Base-by-base conservation (phyloP, 2,113 vertebrate genomes). In the Lota lota region DNA sequence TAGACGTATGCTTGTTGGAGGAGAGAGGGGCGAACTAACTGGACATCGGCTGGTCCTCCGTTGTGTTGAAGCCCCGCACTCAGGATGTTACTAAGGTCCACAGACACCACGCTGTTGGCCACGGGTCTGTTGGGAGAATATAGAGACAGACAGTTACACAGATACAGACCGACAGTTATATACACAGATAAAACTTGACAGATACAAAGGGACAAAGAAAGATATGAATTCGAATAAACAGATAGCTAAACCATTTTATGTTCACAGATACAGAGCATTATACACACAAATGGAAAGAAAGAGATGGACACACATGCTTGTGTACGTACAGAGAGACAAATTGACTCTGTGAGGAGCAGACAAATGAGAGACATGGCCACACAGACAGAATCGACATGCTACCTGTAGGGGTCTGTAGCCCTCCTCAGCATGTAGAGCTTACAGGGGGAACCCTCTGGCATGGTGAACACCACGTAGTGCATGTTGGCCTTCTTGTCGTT, bases 391-490 rank as follows among this genome's bases (percentile, higher is more conserved):
- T 68, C 56, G 73, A 74, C 85, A 47, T 47, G 40, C 40, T 83
- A 98, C 97, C 94, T 94, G 82, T 93, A 91, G 65, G 93, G 93
- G 80, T 98, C 95, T 8, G 96, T 97, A 68, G 90, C 91, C 85
- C 90, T 95, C 54, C 94, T 93, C 75, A 99, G 83, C 19, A 98
- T 88, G 80, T 94, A 91, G 70, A 98, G 92, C 85, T 94, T 97
- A 61, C 89, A 91, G 63, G 93, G 60, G 0, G 94, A 95, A 70
- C 93, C 87, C 78, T 94, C 93, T 64, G 94, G 90, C 89, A 98
- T 94, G 65, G 94, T 95, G 91, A 99, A 99, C 65, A 97, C 90
- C 71, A 95, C 90, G 62, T 95, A 94, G 85, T 96, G 97, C 81
- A 97, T 90, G 85, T 91, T 93, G 70, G 92, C 90, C 59, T 94